Percentiles rank a stretch among this genome's conserved stretches.
Conservation (phyloP, 2,888 invertebrate species). For the Hesperia comma region DNA sequence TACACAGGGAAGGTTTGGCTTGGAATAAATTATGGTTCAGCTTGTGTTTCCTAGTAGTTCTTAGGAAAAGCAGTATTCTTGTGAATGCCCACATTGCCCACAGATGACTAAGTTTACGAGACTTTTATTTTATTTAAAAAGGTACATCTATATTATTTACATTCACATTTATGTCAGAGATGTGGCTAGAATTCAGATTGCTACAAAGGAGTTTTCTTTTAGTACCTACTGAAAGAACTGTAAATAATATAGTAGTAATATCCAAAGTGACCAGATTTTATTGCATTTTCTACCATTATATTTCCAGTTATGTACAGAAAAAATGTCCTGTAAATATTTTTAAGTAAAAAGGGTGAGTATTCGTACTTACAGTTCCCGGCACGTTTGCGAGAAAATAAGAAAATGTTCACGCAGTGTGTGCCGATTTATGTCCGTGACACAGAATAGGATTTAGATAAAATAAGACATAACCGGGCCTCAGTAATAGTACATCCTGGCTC, state of each 20-base stretch:
- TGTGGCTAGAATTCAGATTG: too few relatives aligned
- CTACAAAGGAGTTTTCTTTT: too few relatives aligned
- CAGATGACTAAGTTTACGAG: too few relatives aligned
- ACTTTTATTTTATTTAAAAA: too few relatives aligned
- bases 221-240: too few relatives aligned
- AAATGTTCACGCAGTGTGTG: conserved; percentile 79
- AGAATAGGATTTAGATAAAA: conserved; percentile 81
- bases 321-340: conserved; percentile 37
- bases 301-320: conserved; percentile 15
- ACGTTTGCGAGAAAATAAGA: conserved; percentile 80
- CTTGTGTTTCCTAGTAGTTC: too few relatives aligned
- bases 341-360: conserved; percentile 48
- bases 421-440: conserved; percentile 81
- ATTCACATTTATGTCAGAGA: too few relatives aligned
- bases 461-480: conserved; percentile 68
- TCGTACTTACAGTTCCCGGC: conserved; percentile 78
- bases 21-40: too few relatives aligned
- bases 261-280: not conserved
- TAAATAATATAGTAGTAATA: not conserved
- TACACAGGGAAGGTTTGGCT: too few relatives aligned
- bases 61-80: too few relatives aligned
- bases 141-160: too few relatives aligned
- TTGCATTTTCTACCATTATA: conserved; percentile 30
- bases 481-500: conserved; percentile 53
- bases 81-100: too few relatives aligned